Evolutionary conservation across 2,797 vertebrate genomes (phyloP).

Genomic region (Brachyrhaphis roseni): DNA sequence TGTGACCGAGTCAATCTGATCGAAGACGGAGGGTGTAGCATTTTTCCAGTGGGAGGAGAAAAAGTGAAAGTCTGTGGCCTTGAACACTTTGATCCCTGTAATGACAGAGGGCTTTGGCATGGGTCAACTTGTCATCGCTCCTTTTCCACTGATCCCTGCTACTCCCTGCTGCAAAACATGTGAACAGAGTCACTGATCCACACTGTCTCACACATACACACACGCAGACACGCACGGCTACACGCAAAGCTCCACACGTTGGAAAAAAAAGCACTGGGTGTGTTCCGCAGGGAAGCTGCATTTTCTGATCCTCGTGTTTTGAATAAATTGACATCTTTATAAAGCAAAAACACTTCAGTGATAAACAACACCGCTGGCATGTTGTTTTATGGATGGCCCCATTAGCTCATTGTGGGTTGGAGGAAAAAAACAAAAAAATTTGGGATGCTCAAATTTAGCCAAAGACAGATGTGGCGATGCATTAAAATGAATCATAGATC

Average conservation of each 20-base stretch:
- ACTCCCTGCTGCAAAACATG: conserved; percentile 52
- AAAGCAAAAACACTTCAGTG: conserved; percentile 37
- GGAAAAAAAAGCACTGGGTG: conserved; percentile 34
- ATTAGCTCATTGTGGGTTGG: conserved; percentile 41
- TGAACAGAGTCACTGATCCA: conserved; percentile 37
- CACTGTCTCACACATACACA: conserved; percentile 7
- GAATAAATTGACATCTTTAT: conserved; percentile 41
- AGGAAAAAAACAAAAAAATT: conserved; percentile 64
- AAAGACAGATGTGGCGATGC: conserved; percentile 71
- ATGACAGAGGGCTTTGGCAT: conserved; percentile 72
- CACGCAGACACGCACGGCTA: conserved; percentile 1
- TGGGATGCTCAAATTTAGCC: conserved; percentile 56
- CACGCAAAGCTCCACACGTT: neutral
- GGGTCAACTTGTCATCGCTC: conserved; percentile 70
- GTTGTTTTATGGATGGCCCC: conserved; percentile 40
- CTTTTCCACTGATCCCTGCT: conserved; percentile 62
- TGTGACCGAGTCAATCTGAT: conserved; percentile 14
- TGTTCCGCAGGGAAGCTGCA: conserved; percentile 35
- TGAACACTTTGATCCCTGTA: conserved; percentile 73
- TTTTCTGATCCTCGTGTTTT: conserved; percentile 42
- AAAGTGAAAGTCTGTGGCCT: conserved; percentile 69
- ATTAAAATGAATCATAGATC: conserved; percentile 74
- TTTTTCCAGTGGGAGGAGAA: conserved; percentile 51
- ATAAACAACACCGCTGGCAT: conserved; percentile 39
- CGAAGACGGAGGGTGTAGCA: conserved; percentile 7